phyloP scores from a whole-genome alignment of 1,140 invertebrate genomes.

The Lethrus apterus region DNA sequence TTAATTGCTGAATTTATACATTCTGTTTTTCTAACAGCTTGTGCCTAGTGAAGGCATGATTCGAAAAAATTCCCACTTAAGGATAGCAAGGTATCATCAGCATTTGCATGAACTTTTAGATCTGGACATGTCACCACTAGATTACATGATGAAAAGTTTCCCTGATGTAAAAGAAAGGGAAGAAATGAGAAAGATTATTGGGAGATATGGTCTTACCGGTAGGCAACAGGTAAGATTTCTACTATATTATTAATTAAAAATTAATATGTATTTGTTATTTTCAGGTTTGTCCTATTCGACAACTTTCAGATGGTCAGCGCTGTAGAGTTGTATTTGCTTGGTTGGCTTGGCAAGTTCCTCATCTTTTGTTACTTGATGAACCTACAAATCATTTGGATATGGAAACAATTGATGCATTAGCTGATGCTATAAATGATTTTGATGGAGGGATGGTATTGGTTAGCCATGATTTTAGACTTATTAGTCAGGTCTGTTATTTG shows the following conservation, averaged over 20 bases:
- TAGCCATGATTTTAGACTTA: conserved; percentile 96
- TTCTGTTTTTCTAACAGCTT: conserved; percentile 51
- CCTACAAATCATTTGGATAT: conserved; percentile 99
- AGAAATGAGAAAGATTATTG: conserved; percentile 99
- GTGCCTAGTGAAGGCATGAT: conserved; percentile 95
- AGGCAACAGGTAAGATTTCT: conserved; percentile 73
- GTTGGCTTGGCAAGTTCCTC: conserved; percentile 91
- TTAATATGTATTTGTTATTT: conserved; percentile 10
- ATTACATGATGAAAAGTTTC: conserved; percentile 97
- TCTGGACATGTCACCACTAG: conserved; percentile 88
- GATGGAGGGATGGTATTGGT: conserved; percentile 97
- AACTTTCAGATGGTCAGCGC: conserved; percentile 95
- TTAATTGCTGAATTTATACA: conserved; percentile 13
- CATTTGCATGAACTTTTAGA: conserved; percentile 96
- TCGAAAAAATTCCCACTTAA: conserved; percentile 93
- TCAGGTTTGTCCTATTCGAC: conserved; percentile 92
- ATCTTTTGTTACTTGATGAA: conserved; percentile 91
- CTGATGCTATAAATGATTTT: conserved; percentile 96
- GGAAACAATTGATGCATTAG: conserved; percentile 98
- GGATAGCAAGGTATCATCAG: conserved; percentile 97
- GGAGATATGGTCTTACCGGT: conserved; percentile 90
- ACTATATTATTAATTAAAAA: neutral
- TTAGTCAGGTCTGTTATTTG: conserved; percentile 77
- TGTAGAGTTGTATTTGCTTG: conserved; percentile 98
- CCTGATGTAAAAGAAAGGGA: conserved; percentile 97